Base-by-base conservation (phyloP, 2,797 vertebrate genomes). In the Arctocebus calabarensis region DNA sequence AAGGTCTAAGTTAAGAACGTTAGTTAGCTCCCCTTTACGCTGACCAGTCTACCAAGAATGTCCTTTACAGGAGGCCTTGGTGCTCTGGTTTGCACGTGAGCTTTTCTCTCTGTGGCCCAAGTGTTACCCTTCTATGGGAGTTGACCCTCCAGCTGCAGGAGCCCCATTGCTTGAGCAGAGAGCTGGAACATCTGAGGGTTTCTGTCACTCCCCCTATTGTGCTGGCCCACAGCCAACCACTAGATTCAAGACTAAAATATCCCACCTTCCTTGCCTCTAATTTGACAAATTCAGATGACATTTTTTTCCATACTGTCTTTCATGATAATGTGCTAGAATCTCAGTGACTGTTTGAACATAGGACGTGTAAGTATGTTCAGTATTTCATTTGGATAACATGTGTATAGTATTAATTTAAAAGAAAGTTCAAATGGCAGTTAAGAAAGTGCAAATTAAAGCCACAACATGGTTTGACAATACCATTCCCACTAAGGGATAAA, bases 131-230 rank as follows among this genome's bases (percentile, higher is more conserved):
- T 59, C 27, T 25, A 4, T 8, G 9, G 19, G 5, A 66, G 29
- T 34, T 43, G 23, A 6, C 1, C 22, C 27, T 29, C 0, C 3
- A n/a, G 19, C 27, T 32, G 9, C 12, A 55, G 11, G 2, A 57
- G 10, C 3, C 34, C 16, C 22, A 11, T 10, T 84, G 13, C 19
- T 64, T 59, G 5, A 59, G 71, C 4, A 81, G 34, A 83, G 32
- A 68, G 8, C 2, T 9, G 64, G 70, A 93, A 82, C n/a, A 77
- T 11, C 22, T 25, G 5, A n/a, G 12, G 3, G 5, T 25, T 10
- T 66, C 7, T 3, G 14, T 52, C 0, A 2, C 8, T 68, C 40
- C 9, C 3, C 1, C 13, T n/a, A 6, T 22, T 2, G 11, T 71
- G 55, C 22, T 43, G 8, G 10, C 14, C 7, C 3, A 34, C 13